A percentile compares a stretch with the other conserved stretches of the same genome.
Conservation (phyloP, 2,797 vertebrate species). For the Podarcis lilfordi region DNA sequence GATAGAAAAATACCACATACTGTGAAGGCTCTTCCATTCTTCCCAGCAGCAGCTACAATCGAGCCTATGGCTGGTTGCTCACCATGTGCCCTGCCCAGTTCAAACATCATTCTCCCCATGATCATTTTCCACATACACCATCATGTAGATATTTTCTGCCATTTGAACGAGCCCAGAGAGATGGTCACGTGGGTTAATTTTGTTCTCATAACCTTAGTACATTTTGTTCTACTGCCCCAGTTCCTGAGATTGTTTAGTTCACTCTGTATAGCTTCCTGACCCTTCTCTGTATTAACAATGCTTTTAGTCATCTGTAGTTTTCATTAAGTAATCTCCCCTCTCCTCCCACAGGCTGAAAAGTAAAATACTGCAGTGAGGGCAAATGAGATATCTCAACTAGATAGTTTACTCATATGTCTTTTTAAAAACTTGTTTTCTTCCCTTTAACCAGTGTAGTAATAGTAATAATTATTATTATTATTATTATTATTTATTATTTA, state of each 20-base stretch:
- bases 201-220: not conserved
- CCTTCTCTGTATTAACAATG: not conserved
- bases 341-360: not conserved
- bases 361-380: not conserved
- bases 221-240: constrained; percentile 10
- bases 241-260: constrained; percentile 24
- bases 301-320: constrained; percentile 8
- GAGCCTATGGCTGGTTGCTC: not conserved
- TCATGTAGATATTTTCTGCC: not conserved
- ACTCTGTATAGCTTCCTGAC: constrained; percentile 11
- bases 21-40: not conserved
- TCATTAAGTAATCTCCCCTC: not conserved
- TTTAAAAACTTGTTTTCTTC: too few relatives aligned
- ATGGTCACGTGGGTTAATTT: not conserved
- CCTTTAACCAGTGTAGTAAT: not conserved
- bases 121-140: not conserved
- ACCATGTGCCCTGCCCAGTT: not conserved
- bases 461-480: too few relatives aligned
- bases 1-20: not conserved
- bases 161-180: not conserved
- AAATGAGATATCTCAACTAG: not conserved
- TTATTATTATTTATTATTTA: too few relatives aligned
- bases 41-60: not conserved
- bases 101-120: not conserved
- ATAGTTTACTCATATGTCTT: not conserved